Evolutionary conservation across 1,140 invertebrate species (phyloP).

Genomic region (Magallana gigas): DNA sequence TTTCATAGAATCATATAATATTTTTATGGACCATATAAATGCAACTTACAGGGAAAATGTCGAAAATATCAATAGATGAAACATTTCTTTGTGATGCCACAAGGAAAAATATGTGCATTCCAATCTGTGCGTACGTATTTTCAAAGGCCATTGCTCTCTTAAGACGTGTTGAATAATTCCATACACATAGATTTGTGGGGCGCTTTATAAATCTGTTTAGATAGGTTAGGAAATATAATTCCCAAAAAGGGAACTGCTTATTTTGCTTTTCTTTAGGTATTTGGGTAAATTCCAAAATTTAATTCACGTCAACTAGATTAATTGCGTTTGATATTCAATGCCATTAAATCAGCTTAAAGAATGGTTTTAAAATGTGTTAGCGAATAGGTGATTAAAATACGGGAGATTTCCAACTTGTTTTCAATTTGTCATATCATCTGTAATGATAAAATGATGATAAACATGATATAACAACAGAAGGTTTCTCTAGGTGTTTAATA

Average conservation of each 20-base stretch:
- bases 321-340: background rate
- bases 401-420: background rate
- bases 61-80: too few species aligned
- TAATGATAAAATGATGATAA: conserved; percentile 3
- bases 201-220: background rate
- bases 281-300: background rate
- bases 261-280: background rate
- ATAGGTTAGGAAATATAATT: background rate
- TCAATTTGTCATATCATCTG: conserved; percentile 22
- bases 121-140: too few species aligned
- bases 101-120: too few species aligned
- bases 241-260: background rate
- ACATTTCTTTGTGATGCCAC: too few species aligned
- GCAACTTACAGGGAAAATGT: too few species aligned
- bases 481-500: too few species aligned
- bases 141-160: too few species aligned
- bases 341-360: background rate
- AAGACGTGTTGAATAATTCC: too few species aligned
- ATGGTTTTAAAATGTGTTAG: conserved; percentile 22
- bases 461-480: background rate
- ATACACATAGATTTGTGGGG: background rate
- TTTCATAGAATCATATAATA: too few species aligned
- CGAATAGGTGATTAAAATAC: background rate
- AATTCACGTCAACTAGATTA: conserved; percentile 19
- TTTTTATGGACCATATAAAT: too few species aligned